Base-by-base conservation (phyloP, 2,797 vertebrate genomes). In the Odontamblyopus rebecca region DNA sequence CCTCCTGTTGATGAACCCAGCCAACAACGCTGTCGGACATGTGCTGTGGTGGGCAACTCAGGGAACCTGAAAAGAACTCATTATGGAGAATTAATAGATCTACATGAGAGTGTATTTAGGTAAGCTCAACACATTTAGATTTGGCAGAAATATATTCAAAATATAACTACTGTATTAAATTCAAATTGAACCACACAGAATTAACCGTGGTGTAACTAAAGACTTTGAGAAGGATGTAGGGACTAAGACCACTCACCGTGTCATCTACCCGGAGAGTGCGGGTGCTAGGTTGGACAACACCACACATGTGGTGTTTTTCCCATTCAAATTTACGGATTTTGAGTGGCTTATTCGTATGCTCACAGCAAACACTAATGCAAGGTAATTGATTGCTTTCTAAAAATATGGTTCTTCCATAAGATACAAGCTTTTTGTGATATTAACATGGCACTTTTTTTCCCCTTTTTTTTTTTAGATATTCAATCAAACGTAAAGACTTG, bases 1-100 rank as follows among this genome's bases (percentile, higher is more conserved):
- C 64, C 77, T 18, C 19, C 35, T 64, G 35, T 64, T n/a, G 13
- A 35, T 23, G 23, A 60, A 9, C 4, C 27, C 54, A 63, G 38
- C 0, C 23, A 56, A 13, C 44, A 65, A 0, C 35, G 3, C 44
- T 83, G 78, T 71, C 74, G 70, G 71, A 77, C 26, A 8, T 89
- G 86, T 68, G 73, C 86, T 11, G 81, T 89, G 51, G 85, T 90
- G 66, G 86, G 88, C 0, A 90, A 90, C 50, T 88, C 86, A 38
- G 29, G 0, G 0, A 85, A 84, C 61, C n/a, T 90, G 61, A 79
- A 3, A 15, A 11, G 69, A 32, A 75, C 84, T 0, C 35, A 32
- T 30, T 82, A 84, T 57, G 84, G 86, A 64, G 23, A 15, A 8
- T 61, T 86, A 12, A 87, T 89, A 41, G 76, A 89, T 67, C 19